Base-by-base conservation (phyloP, 2,888 invertebrate genomes). In the Trissoscelio sp. region DNA sequence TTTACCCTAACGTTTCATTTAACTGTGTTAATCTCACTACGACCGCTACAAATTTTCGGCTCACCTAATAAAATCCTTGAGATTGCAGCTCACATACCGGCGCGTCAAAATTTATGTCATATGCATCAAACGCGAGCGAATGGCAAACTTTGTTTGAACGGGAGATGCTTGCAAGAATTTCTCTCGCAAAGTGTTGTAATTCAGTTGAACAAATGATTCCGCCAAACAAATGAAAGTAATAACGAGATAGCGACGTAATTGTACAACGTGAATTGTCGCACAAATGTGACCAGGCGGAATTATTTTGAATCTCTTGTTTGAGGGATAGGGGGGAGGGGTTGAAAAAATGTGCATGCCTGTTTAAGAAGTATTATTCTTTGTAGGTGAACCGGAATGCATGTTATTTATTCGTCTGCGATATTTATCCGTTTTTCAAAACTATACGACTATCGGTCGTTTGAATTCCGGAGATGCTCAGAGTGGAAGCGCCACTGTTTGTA, bases 1-100 rank as follows among this genome's bases (percentile, higher is more conserved):
- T 83, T 83, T 83, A 77, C 80, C 83, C 83, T 81, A 85, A 84
- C 83, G 81, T 84, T 84, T 84, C 84, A 83, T 84, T 83, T 84
- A 81, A 83, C 81, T 75, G 83, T 74, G 84, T 79, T 84, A 84
- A 84, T 84, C 83, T 82, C 75, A 34, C 46, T 67, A 73, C 81
- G 72, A 78, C 74, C 72, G 62, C 77, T 80, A 82, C 84, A 82
- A 82, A 82, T 84, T 83, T 82, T 82, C 67, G 66, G 34, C 70
- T 79, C 74, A 77, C 78, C 78, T 77, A 77, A 81, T 73, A 69
- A 83, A 85, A 83, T 84, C 82, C 81, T 67, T 51, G 78, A 81
- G 79, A 82, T 83, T 83, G 79, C 55, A 22, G 67, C 42, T 58
- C 67, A 51, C 57, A 51, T 31, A 57, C 78, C n/a, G 22, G 22